Evolutionary conservation across 2,113 vertebrate genomes (phyloP).

Genomic region (Nothocercus nigrocapillus): DNA sequence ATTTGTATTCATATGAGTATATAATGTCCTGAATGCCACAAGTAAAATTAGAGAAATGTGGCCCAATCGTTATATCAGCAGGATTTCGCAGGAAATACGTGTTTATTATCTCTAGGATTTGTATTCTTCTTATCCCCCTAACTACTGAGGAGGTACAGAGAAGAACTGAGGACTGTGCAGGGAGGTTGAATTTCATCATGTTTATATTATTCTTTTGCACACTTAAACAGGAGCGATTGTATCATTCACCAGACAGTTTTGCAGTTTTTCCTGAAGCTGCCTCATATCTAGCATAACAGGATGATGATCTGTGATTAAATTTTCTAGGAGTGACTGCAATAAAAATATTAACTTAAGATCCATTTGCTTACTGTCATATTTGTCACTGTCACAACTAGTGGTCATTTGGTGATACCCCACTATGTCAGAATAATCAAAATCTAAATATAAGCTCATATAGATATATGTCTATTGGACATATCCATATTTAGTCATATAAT

Average conservation of each 20-base stretch:
- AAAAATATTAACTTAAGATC: neutral
- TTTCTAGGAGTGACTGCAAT: neutral
- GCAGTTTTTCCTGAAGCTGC: neutral
- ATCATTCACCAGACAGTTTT: neutral
- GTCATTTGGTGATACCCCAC: neutral
- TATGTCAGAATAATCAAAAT: neutral
- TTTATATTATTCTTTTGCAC: neutral
- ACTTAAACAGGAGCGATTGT: neutral
- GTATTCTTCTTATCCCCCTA: neutral
- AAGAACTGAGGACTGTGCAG: neutral
- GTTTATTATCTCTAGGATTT: neutral
- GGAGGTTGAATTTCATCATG: neutral
- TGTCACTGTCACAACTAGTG: neutral
- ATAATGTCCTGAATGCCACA: neutral
- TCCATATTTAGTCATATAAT: neutral
- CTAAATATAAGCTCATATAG: neutral
- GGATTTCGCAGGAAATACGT: neutral
- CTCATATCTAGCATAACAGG: neutral
- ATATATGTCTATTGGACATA: neutral
- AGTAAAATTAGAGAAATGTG: constrained; percentile 6
- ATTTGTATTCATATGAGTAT: neutral
- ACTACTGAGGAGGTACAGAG: neutral
- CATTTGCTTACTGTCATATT: neutral
- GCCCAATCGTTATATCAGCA: neutral
- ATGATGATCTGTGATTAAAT: neutral